phyloP scores from a whole-genome alignment of 1,140 invertebrate genomes.

The Drosophila micromelanica region DNA sequence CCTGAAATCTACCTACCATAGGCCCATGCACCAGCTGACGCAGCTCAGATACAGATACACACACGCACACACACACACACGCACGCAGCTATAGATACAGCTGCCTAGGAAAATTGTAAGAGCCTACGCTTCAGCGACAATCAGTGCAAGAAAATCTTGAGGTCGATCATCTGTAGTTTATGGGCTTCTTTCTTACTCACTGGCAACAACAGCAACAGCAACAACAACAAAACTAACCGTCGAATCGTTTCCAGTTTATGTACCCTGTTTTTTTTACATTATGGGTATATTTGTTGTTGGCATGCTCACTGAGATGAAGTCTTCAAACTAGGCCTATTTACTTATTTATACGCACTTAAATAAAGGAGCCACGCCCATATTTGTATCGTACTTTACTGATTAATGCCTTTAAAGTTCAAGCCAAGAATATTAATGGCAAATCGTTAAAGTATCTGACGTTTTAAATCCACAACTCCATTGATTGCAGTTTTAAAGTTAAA shows the following conservation, averaged over 20 bases:
- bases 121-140: constrained; percentile 42
- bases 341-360: no score
- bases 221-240: constrained; percentile 20
- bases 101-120: constrained; percentile 54
- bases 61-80: constrained; percentile 13
- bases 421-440: no score
- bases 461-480: no score
- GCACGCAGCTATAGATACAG: constrained; percentile 3
- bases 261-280: background rate
- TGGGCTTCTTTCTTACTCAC: constrained; percentile 59
- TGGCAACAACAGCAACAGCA: constrained; percentile 7
- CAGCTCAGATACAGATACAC: constrained; percentile 9
- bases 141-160: constrained; percentile 75
- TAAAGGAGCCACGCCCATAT: no score
- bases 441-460: no score
- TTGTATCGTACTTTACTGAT: no score
- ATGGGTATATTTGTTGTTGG: background rate
- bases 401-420: no score
- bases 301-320: no score
- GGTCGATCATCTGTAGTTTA: constrained; percentile 82
- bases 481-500: no score
- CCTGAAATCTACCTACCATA: constrained; percentile 68
- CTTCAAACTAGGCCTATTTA: no score
- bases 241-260: constrained; percentile 19
- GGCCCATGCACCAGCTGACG: constrained; percentile 47